A percentile compares a stretch with the other conserved stretches of the same genome.
phyloP scores from a whole-genome alignment of 2,113 vertebrate genomes.

The Engystomops pustulosus region DNA sequence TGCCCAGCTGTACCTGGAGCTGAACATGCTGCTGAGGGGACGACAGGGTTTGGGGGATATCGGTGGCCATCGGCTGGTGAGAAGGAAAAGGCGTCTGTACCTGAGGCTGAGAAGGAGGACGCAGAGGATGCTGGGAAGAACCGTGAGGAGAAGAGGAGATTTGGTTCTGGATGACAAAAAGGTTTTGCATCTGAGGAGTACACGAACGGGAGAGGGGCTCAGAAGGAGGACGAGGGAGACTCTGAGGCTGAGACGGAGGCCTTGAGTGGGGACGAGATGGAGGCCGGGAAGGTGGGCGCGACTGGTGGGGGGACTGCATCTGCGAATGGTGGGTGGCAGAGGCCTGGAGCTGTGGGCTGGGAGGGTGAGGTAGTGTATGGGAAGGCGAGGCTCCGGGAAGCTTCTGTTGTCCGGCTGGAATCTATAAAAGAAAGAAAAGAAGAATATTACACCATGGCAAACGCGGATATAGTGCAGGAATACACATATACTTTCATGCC shows the following conservation, averaged over 20 bases:
- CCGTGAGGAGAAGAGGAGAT: conserved; percentile 74
- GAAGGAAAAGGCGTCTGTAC: conserved; percentile 66
- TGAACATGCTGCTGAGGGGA: conserved; percentile 58
- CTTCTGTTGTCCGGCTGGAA: conserved; percentile 84
- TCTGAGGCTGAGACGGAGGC: conserved; percentile 69
- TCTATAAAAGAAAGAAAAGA: conserved; percentile 71
- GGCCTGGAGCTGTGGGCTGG: conserved; percentile 82
- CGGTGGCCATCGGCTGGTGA: conserved; percentile 57
- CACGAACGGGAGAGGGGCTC: conserved; percentile 76
- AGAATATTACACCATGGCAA: neutral
- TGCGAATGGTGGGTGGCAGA: conserved; percentile 71
- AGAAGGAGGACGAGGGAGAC: conserved; percentile 71
- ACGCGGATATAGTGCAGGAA: no score
- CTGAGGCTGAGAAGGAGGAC: conserved; percentile 71
- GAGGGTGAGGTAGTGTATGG: conserved; percentile 77
- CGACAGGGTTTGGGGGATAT: conserved; percentile 58
- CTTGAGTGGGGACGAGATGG: conserved; percentile 68
- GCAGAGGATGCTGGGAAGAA: conserved; percentile 60
- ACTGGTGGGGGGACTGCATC: conserved; percentile 73
- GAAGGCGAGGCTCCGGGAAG: conserved; percentile 79
- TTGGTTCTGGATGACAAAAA: conserved; percentile 86
- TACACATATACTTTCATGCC: no score
- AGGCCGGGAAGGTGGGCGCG: conserved; percentile 79
- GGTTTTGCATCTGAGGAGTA: conserved; percentile 74
- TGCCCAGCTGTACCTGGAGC: conserved; percentile 52